Base-by-base conservation (phyloP, 2,113 vertebrate species). In the Atherinomorus stipes region DNA sequence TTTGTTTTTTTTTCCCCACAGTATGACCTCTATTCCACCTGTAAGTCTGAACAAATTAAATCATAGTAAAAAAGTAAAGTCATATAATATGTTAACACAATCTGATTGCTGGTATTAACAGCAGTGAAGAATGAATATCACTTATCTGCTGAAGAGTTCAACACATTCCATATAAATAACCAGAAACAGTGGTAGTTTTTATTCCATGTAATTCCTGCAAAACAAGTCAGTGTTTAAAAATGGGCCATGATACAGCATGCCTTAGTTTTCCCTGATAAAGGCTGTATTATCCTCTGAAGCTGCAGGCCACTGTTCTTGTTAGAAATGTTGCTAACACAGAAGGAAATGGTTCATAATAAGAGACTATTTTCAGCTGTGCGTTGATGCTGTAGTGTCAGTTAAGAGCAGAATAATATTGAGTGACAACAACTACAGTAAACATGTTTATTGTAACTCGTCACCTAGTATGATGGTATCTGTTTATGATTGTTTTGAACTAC, bases 341-440 rank as follows among this genome's bases (percentile, higher is more conserved):
- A 34, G 7, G 23, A 47, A 47, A 19, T 54, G n/a, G 18, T 31
- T 61, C 7, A 23, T 16, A 7, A 12, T 45, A 4, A 1, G 42
- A 58, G 31, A 23, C 58, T 56, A 37, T 37, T 76, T 65, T 66
- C 13, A 37, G 40, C 51, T 34, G 38, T 3, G 19, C 25, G 52
- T 64, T 34, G 53, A 13, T 51, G 44, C 47, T 51, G 18, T 50
- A 9, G 3, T 62, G 44, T 19, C 44, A 19, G 13, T 42, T 18
- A 19, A n/a, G 42, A 28, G 45, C 22, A 67, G 40, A 28, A 68
- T 15, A 1, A 4, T 31, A 9, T 19, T 10, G 13, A 18, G 21
- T 2, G 10, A 51, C 2, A 23, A 51, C 12, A 51, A 23, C 50
- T 13, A 52, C 23, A 25, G 51, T 12, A 31, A 28, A 28, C 61